Evolutionary conservation across 2,797 vertebrate genomes (phyloP).

Genomic region (Rhadinocentrus ornatus): DNA sequence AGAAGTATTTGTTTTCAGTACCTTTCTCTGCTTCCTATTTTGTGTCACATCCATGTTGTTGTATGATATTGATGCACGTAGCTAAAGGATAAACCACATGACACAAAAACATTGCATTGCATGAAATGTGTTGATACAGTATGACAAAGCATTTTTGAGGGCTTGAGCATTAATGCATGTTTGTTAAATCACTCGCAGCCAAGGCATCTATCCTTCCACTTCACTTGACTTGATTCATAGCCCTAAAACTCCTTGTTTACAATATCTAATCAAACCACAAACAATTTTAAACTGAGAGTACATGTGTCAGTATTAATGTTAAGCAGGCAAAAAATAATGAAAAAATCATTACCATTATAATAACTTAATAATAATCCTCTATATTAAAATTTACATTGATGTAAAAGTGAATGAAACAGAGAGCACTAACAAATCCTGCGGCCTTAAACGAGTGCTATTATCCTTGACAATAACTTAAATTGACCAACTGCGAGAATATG

Average conservation of each 20-base stretch:
- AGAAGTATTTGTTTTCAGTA: slow-evolving; percentile 37
- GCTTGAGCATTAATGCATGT: not conserved
- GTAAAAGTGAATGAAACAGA: not conserved
- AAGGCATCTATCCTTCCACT: too few species aligned
- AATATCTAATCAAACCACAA: not conserved
- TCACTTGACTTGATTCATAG: too few species aligned
- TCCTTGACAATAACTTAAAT: not conserved
- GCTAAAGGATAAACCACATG: not conserved
- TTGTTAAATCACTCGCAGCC: too few species aligned
- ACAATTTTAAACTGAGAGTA: not conserved
- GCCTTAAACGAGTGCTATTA: not conserved
- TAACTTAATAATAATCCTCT: not conserved
- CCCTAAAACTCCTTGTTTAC: too few species aligned
- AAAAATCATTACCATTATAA: not conserved
- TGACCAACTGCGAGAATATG: not conserved
- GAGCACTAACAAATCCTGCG: not conserved
- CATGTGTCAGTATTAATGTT: not conserved
- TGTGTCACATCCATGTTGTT: slow-evolving; percentile 3
- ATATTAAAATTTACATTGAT: not conserved
- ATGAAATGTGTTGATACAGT: slow-evolving; percentile 1
- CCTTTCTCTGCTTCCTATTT: slow-evolving; percentile 33
- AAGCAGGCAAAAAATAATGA: not conserved
- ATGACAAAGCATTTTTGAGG: slow-evolving; percentile 12
- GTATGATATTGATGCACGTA: not conserved
- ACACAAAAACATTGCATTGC: slow-evolving; percentile 7